Base-by-base conservation (phyloP, 1,140 invertebrate genomes). In the Limonius californicus region DNA sequence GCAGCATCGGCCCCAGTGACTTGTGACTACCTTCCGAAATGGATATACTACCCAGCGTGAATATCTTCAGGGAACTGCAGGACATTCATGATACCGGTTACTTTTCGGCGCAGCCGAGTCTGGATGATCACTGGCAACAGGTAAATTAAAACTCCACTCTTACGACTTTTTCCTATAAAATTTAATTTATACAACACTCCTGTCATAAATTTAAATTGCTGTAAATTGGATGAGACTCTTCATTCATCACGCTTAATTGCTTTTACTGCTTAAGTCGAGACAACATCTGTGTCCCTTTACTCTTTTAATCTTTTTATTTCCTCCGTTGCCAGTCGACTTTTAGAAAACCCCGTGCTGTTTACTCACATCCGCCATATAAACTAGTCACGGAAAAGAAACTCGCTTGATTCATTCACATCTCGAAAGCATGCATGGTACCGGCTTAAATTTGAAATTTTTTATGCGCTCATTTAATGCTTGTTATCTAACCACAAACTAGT, bases 121-220 rank as follows among this genome's bases (percentile, higher is more conserved):
- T 97, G 57, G 95, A 97, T 83, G 95, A 98, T 82, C 89, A 93
- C 78, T 97, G 95, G 94, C 94, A 97, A 89, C 94, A 97, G 94
- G 95, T 97, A 86, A 83, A 82, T 73, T 63, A 55, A 50, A 19
- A 16, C n/a, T 39, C 35, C 7, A 14, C 1, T 39, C 2, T 39
- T 12, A 2, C 45, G 14, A 2, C 14, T 50, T 50, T 50, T 50
- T 50, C 16, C 45, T 19, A 39, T 39, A 39, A 39, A 39, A 39
- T 14, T 12, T 39, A 39, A 2, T 39, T 39, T 14, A 39, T 14
- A 39, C 35, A 39, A 39, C 35, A 14, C 3, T 39, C 35, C 3
- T 12, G 35, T 14, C 35, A 39, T 39, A 39, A 39, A 39, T 39
- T 39, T 27, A 27, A 27, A 39, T 39, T 12, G n/a, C 2, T 14